Evolutionary conservation across 1,140 invertebrate species (phyloP), one percentile per base, ranked within the genome.

Genomic region (Mamestra configurata): DNA sequence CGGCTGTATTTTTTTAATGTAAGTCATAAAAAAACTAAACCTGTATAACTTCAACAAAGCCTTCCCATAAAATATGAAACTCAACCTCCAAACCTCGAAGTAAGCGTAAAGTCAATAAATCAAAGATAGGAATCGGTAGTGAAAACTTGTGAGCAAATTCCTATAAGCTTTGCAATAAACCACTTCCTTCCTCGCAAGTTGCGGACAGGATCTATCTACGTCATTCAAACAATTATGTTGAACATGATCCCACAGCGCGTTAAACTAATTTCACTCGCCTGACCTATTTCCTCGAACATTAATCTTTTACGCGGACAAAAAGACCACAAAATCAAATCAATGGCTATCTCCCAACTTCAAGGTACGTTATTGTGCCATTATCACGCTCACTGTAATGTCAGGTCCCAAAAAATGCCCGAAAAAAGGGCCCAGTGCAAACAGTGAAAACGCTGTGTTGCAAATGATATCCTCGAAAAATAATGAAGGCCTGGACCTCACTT

Each of bases 401-500:
- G 4, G 10, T 18, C 15, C 18, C 10, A 43, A 76, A 76, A 75
- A 76, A n/a, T 57, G 37, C 40, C 81, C 83, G 1, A 57, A 81
- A 79, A 83, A 86, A 82, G 79, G 79, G 80, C 81, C 80, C 83
- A 86, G 86, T 70, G 55, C 83, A 85, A 87, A 88, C 85, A 88
- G 85, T 83, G 85, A 83, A 87, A 88, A 77, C 80, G 86, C 86
- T 89, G 84, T 79, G 82, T 89, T 80, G 84, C 84, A 85, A 89
- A 90, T 85, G 82, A 84, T 85, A 75, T 80, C 81, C 84, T 87
- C 75, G 77, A 82, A 85, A 84, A 90, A 88, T 90, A 90, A 91
- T 89, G 88, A 90, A 83, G 84, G 79, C 77, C 10, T 82, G 84
- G 85, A 89, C 87, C 88, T 71, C 81, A 86, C 88, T 90, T 84